Evolutionary conservation across 1,140 invertebrate species (phyloP).

Genomic region (Drosophila truncata): DNA sequence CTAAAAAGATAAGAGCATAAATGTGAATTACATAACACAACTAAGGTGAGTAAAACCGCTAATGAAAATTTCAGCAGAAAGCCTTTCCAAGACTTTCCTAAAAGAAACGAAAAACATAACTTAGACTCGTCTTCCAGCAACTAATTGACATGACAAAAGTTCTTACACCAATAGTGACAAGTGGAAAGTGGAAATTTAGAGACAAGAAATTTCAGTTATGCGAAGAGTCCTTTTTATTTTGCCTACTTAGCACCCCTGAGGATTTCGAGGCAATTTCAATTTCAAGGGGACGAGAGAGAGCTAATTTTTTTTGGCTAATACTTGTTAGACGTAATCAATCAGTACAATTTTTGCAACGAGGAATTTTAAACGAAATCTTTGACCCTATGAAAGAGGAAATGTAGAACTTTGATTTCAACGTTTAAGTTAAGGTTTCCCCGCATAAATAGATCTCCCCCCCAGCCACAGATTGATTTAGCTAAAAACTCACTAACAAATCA

Average conservation of each 20-base stretch:
- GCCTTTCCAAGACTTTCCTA: slow-evolving; percentile 48
- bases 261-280: slow-evolving; percentile 21
- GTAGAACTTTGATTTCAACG: slow-evolving; percentile 6
- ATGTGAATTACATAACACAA: slow-evolving; percentile 22
- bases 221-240: slow-evolving; percentile 5
- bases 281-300: slow-evolving; percentile 23
- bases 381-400: background rate
- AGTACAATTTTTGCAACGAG: slow-evolving; percentile 81
- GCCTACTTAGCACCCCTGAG: slow-evolving; percentile 12
- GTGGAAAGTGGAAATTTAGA: slow-evolving; percentile 27
- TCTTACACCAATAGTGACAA: slow-evolving; percentile 56
- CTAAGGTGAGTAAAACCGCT: slow-evolving; percentile 71
- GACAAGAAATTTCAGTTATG: slow-evolving; percentile 15
- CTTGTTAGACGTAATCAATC: slow-evolving; percentile 64
- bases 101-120: slow-evolving; percentile 53
- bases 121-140: slow-evolving; percentile 83
- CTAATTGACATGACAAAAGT: slow-evolving; percentile 71
- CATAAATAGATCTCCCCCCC: too few relatives aligned
- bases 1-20: slow-evolving; percentile 20
- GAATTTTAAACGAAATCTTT: slow-evolving; percentile 63
- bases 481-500: slow-evolving; percentile 3
- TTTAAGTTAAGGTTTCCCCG: slow-evolving; percentile 4
- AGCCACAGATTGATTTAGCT: slow-evolving; percentile 18
- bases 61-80: slow-evolving; percentile 43
- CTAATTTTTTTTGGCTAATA: slow-evolving; percentile 46